A percentile compares a stretch with the other conserved stretches of the same genome.
phyloP scores from a whole-genome alignment of 2,888 invertebrate genomes.

The Ariolimax columbianus region DNA sequence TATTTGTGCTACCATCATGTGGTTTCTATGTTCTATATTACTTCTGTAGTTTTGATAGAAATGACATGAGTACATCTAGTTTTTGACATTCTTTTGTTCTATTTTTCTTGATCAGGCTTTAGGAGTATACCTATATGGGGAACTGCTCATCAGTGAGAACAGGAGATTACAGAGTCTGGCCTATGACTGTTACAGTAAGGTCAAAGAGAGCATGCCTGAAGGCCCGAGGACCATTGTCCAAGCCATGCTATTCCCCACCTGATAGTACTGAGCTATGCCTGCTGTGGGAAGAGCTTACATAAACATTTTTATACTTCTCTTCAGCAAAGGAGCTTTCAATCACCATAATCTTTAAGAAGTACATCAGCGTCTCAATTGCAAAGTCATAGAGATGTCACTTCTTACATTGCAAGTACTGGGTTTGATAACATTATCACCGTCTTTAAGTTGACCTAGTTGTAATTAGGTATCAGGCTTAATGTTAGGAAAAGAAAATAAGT shows the following conservation, averaged over 20 bases:
- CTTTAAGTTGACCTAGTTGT: no score
- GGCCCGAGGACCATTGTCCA: conserved; percentile 62
- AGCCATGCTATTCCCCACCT: conserved; percentile 65
- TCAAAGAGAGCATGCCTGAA: conserved; percentile 69
- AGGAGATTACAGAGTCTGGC: conserved; percentile 62
- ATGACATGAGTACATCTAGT: no score
- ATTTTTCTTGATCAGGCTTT: conserved; percentile 72
- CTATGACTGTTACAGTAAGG: conserved; percentile 61
- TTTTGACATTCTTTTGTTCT: no score
- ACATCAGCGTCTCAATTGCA: no score
- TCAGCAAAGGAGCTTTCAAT: neutral
- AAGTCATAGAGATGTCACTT: no score
- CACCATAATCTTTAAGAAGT: neutral
- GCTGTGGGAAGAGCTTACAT: neutral
- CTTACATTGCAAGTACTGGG: no score
- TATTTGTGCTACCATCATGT: no score
- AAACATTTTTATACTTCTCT: neutral
- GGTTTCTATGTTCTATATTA: no score
- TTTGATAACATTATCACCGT: no score
- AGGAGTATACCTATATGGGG: conserved; percentile 80
- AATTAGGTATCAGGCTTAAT: no score
- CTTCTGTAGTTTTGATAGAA: no score
- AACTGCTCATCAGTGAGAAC: conserved; percentile 75
- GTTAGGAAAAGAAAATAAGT: no score
- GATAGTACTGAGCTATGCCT: conserved; percentile 23